These are phyloP conservation scores for Tetramorium alpestre DNA, from an alignment of 1,140 invertebrate species.

Conservation along the genomic window DNA sequence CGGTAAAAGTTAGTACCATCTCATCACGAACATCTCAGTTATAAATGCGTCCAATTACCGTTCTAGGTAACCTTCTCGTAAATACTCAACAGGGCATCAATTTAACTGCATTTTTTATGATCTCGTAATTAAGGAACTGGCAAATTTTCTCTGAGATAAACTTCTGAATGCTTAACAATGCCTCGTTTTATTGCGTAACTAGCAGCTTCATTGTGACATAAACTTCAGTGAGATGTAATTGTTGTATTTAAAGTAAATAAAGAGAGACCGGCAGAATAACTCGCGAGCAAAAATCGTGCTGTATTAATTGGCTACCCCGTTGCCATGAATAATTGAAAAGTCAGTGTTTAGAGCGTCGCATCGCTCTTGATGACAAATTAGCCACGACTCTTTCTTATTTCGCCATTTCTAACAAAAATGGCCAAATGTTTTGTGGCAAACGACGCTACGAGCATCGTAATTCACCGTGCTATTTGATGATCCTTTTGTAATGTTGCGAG, in stretches of 20 bases:
- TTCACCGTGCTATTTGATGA: constrained; percentile 38
- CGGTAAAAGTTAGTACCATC: constrained; percentile 9
- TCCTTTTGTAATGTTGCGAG: constrained; percentile 43
- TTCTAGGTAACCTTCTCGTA: constrained; percentile 2
- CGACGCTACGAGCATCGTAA: constrained; percentile 26
- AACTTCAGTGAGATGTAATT: background rate
- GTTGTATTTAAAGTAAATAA: background rate
- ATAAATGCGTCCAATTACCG: constrained; percentile 38
- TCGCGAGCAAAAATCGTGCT: background rate
- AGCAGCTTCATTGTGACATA: constrained; percentile 1
- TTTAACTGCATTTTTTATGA: constrained; percentile 21
- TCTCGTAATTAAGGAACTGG: constrained; percentile 8
- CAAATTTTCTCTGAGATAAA: background rate
- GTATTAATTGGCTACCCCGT: background rate
- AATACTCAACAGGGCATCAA: constrained; percentile 39
- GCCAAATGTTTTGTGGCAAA: constrained; percentile 30
- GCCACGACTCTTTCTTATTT: background rate
- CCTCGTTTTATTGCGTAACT: background rate
- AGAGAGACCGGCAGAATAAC: background rate
- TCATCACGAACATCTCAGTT: constrained; percentile 21
- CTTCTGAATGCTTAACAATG: constrained; percentile 1
- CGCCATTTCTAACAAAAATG: constrained; percentile 15
- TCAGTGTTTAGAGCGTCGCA: background rate
- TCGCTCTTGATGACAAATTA: constrained; percentile 47
- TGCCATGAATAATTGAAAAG: constrained; percentile 49